Base-by-base conservation (phyloP, 2,113 vertebrate species). In the Mungos mungo region DNA sequence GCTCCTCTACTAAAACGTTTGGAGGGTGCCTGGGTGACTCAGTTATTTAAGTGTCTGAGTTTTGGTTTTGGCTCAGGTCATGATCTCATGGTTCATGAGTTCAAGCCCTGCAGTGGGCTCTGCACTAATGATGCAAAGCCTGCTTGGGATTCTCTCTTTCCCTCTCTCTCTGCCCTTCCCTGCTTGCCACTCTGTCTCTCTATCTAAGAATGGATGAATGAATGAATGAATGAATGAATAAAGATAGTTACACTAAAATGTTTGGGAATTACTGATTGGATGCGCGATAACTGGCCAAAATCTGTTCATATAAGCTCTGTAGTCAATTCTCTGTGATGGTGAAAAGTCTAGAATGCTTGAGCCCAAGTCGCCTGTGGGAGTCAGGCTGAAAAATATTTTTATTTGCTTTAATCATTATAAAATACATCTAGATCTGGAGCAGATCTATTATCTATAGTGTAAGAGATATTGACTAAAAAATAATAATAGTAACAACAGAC, bases 261-360 rank as follows among this genome's bases (percentile, higher is more conserved):
- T 80, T 93, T 65, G 52, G 0, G 76, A 95, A 95, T 83, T 82
- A 93, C 13, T 93, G 1, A 76, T 29, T 69, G 77, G 77, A 33
- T 79, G 47, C 54, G 31, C 91, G 18, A 31, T 33, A 45, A 93
- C 4, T 25, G 74, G 47, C 57, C 90, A 94, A 96, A 97, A 95
- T 93, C 29, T 95, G 25, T n/a, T 13, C 0, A 68, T 82, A 25
- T 38, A 92, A 96, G 38, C 1, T 90, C 0, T 85, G 0, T 0
- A 90, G 8, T 69, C 13, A 95, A 94, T 97, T 97, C 23, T 97
- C 57, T 6, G 54, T 93, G 18, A 68, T 21, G 74, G 35, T 77
- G 97, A 96, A 97, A 97, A 94, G 1, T 19, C 63, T n/a, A 65
- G 60, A 93, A 85, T 0, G 31, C 14, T 97, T 97, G 31, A 95